Percentiles rank a stretch among this genome's conserved stretches.
Conservation (phyloP, 1,140 invertebrate species). For the Dryas iulia region DNA sequence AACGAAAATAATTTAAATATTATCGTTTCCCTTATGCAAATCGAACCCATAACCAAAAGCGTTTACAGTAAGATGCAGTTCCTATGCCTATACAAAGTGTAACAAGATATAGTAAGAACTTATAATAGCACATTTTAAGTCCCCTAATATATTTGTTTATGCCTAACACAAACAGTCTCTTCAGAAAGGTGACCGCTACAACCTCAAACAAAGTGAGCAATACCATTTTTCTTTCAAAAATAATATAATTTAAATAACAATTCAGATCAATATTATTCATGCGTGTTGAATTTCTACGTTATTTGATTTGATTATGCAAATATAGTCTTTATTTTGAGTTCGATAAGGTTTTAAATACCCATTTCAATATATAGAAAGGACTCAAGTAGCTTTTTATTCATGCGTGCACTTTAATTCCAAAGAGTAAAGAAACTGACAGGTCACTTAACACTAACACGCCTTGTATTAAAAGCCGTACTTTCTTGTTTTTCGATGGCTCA, state of each 20-base stretch:
- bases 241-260: neutral
- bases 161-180: too few relatives aligned
- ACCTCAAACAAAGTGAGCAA: too few relatives aligned
- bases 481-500: constrained; percentile 10
- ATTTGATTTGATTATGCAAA: neutral
- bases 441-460: constrained; percentile 19
- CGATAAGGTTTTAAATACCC: neutral
- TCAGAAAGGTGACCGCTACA: too few relatives aligned
- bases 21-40: too few relatives aligned
- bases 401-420: constrained; percentile 17
- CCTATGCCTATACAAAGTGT: too few relatives aligned
- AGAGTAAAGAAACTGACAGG: constrained; percentile 17
- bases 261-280: neutral
- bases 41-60: too few relatives aligned
- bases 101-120: too few relatives aligned
- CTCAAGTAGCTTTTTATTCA: constrained; percentile 1
- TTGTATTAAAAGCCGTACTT: neutral
- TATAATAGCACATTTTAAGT: too few relatives aligned
- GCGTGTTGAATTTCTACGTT: neutral
- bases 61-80: too few relatives aligned
- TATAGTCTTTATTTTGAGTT: neutral
- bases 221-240: too few relatives aligned
- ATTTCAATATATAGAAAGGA: neutral
- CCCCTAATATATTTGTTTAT: too few relatives aligned
- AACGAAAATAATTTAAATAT: too few relatives aligned